Evolutionary conservation across 2,888 invertebrate genomes (phyloP).

Genomic region (Lasiommata megera): DNA sequence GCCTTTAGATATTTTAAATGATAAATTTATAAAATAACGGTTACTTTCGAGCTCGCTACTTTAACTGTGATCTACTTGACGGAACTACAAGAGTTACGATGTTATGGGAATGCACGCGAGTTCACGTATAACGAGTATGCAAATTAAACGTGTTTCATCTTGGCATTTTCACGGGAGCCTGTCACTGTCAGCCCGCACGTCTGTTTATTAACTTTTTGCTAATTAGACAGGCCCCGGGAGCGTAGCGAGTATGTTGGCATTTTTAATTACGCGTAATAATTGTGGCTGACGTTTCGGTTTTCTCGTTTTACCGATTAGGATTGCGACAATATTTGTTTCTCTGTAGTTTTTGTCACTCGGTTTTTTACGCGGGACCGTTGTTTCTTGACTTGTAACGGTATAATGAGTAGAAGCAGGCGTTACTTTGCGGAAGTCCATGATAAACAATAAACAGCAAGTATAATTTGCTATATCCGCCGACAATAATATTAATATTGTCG

Average conservation of each 20-base stretch:
- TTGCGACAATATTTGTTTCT: too few relatives aligned
- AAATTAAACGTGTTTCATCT: conserved; percentile 80
- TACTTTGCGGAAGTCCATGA: too few relatives aligned
- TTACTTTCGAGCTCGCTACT: background rate
- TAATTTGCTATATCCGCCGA: too few relatives aligned
- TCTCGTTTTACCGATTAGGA: conserved; percentile 15
- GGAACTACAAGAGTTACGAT: background rate
- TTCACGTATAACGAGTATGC: conserved; percentile 55
- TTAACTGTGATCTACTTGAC: background rate
- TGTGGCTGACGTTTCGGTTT: conserved; percentile 27
- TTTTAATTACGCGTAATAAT: conserved; percentile 77
- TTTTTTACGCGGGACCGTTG: too few relatives aligned
- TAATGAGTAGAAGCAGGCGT: too few relatives aligned
- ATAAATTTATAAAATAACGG: too few relatives aligned
- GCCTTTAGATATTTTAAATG: too few relatives aligned
- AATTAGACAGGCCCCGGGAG: conserved; percentile 73
- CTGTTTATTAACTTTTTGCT: conserved; percentile 81
- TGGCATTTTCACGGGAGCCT: conserved; percentile 76
- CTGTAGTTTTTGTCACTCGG: too few relatives aligned
- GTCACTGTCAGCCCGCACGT: conserved; percentile 76
- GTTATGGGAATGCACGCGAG: conserved; percentile 9
- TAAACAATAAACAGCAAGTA: too few relatives aligned
- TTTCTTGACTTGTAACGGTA: too few relatives aligned
- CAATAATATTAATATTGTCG: too few relatives aligned
- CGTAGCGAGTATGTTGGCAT: conserved; percentile 76